phyloP scores from a whole-genome alignment of 2,888 invertebrate species.

The Scotopteryx bipunctaria region DNA sequence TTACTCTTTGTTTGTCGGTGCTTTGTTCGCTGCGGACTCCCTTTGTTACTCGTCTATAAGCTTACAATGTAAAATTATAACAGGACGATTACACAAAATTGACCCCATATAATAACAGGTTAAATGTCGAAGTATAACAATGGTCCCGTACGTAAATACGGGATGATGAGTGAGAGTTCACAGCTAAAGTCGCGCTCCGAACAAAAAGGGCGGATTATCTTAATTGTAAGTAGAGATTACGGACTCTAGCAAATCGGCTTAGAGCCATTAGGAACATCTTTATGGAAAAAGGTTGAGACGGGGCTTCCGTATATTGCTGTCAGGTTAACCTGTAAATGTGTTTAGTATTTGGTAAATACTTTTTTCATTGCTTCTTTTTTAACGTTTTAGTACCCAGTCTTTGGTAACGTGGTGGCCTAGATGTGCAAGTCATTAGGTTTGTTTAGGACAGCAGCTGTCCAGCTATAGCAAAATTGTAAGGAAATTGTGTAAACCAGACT shows the following conservation, averaged over 20 bases:
- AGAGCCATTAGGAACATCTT: conserved; percentile 14
- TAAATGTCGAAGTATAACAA: conserved; percentile 17
- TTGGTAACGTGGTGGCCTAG: no score
- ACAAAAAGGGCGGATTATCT: conserved; percentile 24
- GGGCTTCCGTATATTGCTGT: background rate
- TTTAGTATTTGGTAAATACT: no score
- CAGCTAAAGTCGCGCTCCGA: conserved; percentile 14
- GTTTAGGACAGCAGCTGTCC: no score
- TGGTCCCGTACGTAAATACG: conserved; percentile 23
- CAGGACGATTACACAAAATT: conserved; percentile 14
- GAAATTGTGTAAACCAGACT: conserved; percentile 27
- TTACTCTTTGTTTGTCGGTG: conserved; percentile 8
- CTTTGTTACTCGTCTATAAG: conserved; percentile 2
- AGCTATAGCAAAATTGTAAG: background rate
- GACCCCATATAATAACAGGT: conserved; percentile 18
- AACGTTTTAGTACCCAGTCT: no score
- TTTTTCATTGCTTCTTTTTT: no score
- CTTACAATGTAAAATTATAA: conserved; percentile 10
- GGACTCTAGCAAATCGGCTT: conserved; percentile 15
- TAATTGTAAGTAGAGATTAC: conserved; percentile 27
- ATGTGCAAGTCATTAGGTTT: background rate
- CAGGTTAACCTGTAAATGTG: background rate
- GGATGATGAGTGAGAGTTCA: conserved; percentile 1
- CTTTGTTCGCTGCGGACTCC: conserved; percentile 4
- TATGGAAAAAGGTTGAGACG: conserved; percentile 5